A percentile compares a stretch with the other conserved stretches of the same genome.
phyloP scores from a whole-genome alignment of 2,113 vertebrate genomes.

The Mobula hypostoma region DNA sequence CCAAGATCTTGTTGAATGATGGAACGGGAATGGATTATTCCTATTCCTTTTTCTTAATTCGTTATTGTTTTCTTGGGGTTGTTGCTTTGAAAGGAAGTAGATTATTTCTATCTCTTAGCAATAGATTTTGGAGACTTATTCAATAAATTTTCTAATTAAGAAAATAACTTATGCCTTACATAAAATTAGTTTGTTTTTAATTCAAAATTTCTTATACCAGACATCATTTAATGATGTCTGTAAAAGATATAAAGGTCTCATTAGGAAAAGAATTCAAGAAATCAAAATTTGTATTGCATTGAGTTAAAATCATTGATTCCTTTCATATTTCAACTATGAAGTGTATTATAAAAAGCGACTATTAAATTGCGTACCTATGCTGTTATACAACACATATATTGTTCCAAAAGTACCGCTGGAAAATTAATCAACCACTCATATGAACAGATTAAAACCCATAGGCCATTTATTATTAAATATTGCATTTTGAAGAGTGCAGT shows the following conservation, averaged over 20 bases:
- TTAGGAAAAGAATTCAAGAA: not conserved
- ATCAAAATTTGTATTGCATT: not conserved
- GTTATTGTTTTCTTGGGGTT: no score
- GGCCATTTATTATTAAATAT: constrained; percentile 20
- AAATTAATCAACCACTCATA: not conserved
- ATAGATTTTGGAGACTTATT: constrained; percentile 25
- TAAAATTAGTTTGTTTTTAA: not conserved
- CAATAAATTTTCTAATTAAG: constrained; percentile 13
- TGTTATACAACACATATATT: not conserved
- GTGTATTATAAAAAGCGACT: not conserved
- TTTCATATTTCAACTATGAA: not conserved
- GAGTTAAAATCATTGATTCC: not conserved
- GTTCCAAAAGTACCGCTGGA: not conserved
- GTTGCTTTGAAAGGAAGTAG: not conserved
- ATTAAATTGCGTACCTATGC: not conserved
- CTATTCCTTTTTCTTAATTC: no score
- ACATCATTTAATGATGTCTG: not conserved
- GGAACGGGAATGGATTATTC: no score
- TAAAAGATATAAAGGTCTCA: not conserved
- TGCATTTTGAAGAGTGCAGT: not conserved
- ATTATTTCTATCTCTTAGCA: constrained; percentile 23
- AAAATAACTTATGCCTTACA: not conserved
- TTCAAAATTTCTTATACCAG: not conserved
- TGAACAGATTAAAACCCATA: not conserved
- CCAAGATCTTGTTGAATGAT: no score